Evolutionary conservation across 2,113 vertebrate genomes (phyloP).

Genomic region (Hiodon tergisus): DNA sequence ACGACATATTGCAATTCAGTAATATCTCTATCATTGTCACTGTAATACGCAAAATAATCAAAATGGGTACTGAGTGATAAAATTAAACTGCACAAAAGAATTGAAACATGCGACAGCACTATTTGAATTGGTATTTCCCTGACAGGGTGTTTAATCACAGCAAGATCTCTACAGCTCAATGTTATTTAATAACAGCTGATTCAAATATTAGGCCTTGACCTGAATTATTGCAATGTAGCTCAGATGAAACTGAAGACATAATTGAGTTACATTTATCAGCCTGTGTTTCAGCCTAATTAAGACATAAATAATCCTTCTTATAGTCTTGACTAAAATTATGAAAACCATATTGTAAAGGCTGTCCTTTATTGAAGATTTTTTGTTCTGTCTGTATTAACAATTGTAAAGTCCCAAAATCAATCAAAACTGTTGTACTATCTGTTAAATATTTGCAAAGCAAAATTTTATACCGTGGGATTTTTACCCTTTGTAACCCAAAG

Average conservation of each 20-base stretch:
- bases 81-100: conserved; percentile 18
- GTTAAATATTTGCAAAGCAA: too few relatives aligned
- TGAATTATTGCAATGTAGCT: conserved; percentile 71
- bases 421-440: too few relatives aligned
- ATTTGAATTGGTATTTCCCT: conserved; percentile 53
- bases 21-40: conserved; percentile 10
- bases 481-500: too few relatives aligned
- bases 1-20: background rate
- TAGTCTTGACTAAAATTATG: conserved; percentile 55
- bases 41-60: conserved; percentile 20
- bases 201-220: conserved; percentile 79
- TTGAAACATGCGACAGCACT: conserved; percentile 43
- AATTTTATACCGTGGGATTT: too few relatives aligned
- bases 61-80: conserved; percentile 26
- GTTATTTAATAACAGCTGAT: conserved; percentile 56
- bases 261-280: conserved; percentile 64
- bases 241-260: conserved; percentile 76
- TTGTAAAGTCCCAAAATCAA: too few relatives aligned
- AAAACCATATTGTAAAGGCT: conserved; percentile 7
- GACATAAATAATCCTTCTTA: conserved; percentile 58
- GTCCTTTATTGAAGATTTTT: too few relatives aligned
- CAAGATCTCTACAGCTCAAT: conserved; percentile 57
- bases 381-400: too few relatives aligned
- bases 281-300: conserved; percentile 71
- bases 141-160: conserved; percentile 72